These are phyloP conservation scores for Temnothorax nylanderi DNA, from an alignment of 1,140 invertebrate species.

Conservation along the genomic window DNA sequence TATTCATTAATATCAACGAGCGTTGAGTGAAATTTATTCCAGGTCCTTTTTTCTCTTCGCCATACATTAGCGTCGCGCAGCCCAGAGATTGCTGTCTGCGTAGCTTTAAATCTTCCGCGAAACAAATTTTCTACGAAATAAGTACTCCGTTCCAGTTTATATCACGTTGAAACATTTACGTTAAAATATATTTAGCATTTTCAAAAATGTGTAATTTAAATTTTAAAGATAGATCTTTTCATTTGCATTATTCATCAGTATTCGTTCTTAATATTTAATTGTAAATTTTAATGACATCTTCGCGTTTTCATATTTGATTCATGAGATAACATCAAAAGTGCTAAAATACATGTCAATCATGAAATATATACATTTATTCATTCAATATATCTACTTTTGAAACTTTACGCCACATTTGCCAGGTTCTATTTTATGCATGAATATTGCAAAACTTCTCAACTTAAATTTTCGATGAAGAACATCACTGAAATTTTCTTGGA, in stretches of 20 bases:
- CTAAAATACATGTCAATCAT: too few species aligned
- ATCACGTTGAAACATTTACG: background rate
- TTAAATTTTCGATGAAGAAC: background rate
- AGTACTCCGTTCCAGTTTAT: background rate
- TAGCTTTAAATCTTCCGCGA: background rate
- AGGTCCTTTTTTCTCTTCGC: background rate
- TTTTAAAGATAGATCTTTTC: background rate
- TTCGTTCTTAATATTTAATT: background rate
- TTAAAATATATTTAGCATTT: background rate
- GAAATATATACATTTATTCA: background rate
- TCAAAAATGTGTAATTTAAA: background rate
- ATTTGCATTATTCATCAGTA: background rate
- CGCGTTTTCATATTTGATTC: background rate
- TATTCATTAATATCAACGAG: constrained; percentile 66
- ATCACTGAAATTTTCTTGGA: background rate
- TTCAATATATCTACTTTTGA: background rate
- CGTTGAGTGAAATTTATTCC: constrained; percentile 18
- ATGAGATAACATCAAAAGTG: background rate
- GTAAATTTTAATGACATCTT: background rate
- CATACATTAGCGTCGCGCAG: background rate
- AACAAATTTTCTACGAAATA: constrained; percentile 13
- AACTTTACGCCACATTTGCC: background rate
- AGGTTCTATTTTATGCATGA: background rate
- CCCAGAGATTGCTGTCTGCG: background rate
- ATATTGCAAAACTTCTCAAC: background rate